A percentile compares a stretch with the other conserved stretches of the same genome.
Evolutionary conservation across 2,797 vertebrate species (phyloP).

Genomic region (Cryptoprocta ferox): DNA sequence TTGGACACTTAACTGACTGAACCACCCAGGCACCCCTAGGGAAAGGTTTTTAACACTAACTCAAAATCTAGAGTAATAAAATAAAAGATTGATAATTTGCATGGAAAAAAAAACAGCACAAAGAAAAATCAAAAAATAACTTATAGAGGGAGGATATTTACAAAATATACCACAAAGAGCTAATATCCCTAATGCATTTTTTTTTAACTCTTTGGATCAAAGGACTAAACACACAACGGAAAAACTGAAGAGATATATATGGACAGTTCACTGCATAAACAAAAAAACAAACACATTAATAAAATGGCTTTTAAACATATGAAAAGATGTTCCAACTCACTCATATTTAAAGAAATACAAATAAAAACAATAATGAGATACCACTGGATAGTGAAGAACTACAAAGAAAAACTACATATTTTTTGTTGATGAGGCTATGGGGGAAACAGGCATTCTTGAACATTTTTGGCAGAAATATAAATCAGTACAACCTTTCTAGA

Average conservation of each 20-base stretch:
- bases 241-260: background rate
- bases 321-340: background rate
- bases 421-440: background rate
- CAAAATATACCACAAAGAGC: background rate
- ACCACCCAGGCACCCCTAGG: too few relatives aligned
- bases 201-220: background rate
- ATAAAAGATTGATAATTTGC: background rate
- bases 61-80: background rate
- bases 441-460: background rate
- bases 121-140: background rate
- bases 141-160: background rate
- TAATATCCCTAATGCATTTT: background rate
- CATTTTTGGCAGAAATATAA: background rate
- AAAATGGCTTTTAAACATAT: background rate
- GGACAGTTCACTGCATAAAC: background rate
- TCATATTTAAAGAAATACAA: conserved; percentile 10
- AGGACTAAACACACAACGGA: background rate
- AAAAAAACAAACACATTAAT: background rate
- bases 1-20: too few relatives aligned
- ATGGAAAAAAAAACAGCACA: background rate
- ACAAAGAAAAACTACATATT: background rate
- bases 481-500: background rate
- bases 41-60: background rate
- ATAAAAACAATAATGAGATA: background rate
- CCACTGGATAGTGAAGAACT: background rate